Evolutionary conservation across 2,113 vertebrate genomes (phyloP), one percentile per base, ranked within the genome.

Genomic region (Neolamprologus longior): DNA sequence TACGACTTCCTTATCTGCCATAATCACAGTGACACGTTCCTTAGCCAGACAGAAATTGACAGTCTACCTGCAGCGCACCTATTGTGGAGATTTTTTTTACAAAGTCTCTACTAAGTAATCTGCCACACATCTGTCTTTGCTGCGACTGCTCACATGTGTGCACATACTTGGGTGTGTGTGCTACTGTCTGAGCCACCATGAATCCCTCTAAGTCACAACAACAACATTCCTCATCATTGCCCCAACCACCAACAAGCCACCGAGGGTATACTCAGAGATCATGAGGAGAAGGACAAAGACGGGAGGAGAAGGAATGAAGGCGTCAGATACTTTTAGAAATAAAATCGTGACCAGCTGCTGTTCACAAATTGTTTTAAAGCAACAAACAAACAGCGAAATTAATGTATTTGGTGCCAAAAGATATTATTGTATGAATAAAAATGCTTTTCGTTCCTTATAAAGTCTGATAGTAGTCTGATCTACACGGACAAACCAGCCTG

Each of bases 191-290:
- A 93, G 91, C 92, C 89, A 88, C 90, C 85, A 85, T 80, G 89
- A 91, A 87, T 84, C 86, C 86, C 86, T 84, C 58, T 71, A 89
- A 94, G 88, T 94, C 94, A 94, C 90, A 95, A 95, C 91, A 95
- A 94, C 94, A 95, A 94, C 93, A 95, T 95, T 95, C 91, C 92
- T 92, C 85, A 86, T 93, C 90, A 93, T 79, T 26, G 87, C 89
- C 85, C 82, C 87, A 85, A 95, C 93, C 91, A 85, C 89, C 53
- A 87, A 88, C 91, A 88, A 81, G 87, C 86, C 90, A 86, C 86
- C 81, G 14, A 88, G 86, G 91, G 84, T 92, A 89, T 93, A 86
- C 86, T 86, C 85, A 61, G 85, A 85, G 81, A 85, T 87, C 83
- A 80, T 45, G 80, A 89, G 80, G 61, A 86, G 82, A 89, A 52